Base-by-base conservation (phyloP, 2,888 invertebrate species). In the Aleiodes testaceus region DNA sequence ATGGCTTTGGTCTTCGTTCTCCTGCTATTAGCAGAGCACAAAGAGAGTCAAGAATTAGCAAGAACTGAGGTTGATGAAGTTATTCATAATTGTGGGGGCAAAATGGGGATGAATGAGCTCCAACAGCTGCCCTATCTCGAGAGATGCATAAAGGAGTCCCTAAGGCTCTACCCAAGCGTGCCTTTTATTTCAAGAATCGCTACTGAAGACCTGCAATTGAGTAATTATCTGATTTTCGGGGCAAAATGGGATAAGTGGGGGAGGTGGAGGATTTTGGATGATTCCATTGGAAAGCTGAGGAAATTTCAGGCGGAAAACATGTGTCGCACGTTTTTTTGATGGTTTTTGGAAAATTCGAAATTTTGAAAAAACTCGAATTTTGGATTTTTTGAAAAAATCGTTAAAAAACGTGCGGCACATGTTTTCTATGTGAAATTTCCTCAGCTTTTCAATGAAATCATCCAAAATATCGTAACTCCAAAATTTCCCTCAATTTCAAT, bases 111-210 rank as follows among this genome's bases (percentile, higher is more conserved):
- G 1, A 89, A 90, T 52, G 91, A 92, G 78, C 84, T 93, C 18
- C 84, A 90, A 72, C 89, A 90, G 69, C 91, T 93, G 91, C 89
- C 89, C 70, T 93, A 92, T 80, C 88, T 93, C 75, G 93, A 93
- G 77, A 90, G 90, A 78, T 92, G 92, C 77, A 91, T 93, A 66
- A 93, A 93, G 83, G 93, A 93, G 81, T 89, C 92, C 0, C 79
- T 93, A 64, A 86, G 93, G 63, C 82, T 93, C 11, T 92, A 91
- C 76, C 93, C 93, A 1, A 92, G 92, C 77, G 92, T 93, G 5
- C 92, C 92, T 26, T 89, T 92, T 78, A 90, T 93, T 79, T 90
- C 91, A 4, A 89, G 93, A 66, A 84, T 81, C 52, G 80, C 93
- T 53, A 87, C 87, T 0, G 91, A 92, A 81, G 89, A 90, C 77